Evolutionary conservation across 2,888 invertebrate genomes (phyloP).

Genomic region (Leucoma salicis): DNA sequence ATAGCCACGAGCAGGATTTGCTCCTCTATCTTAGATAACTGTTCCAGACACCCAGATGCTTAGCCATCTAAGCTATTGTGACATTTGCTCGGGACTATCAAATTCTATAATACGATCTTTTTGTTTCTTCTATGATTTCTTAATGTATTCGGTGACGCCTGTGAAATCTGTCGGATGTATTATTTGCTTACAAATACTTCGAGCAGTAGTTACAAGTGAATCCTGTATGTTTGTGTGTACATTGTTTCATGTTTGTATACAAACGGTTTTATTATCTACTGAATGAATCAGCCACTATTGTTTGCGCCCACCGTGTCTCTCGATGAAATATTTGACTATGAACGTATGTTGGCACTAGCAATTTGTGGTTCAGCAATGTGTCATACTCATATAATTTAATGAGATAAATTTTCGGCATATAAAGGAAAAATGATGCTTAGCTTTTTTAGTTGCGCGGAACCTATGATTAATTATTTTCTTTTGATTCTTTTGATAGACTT

Average conservation of each 20-base stretch:
- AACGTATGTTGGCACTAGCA: slow-evolving; percentile 35
- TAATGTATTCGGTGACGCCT: too few relatives aligned
- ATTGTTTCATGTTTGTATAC: slow-evolving; percentile 49
- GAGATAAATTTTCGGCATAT: slow-evolving; percentile 1
- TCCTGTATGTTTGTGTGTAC: slow-evolving; percentile 23
- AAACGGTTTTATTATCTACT: slow-evolving; percentile 50
- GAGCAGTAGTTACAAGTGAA: slow-evolving; percentile 1
- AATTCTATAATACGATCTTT: too few relatives aligned
- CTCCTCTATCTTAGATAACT: too few relatives aligned
- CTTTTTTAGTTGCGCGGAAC: too few relatives aligned
- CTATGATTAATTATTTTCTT: too few relatives aligned
- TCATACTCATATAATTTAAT: slow-evolving; percentile 19
- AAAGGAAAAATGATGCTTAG: too few relatives aligned
- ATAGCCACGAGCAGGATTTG: too few relatives aligned
- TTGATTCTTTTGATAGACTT: too few relatives aligned
- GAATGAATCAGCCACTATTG: slow-evolving; percentile 61
- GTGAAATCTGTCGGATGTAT: neutral
- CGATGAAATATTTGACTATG: slow-evolving; percentile 50
- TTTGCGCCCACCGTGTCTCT: slow-evolving; percentile 47
- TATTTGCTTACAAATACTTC: slow-evolving; percentile 10
- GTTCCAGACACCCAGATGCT: too few relatives aligned
- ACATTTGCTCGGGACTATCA: too few relatives aligned
- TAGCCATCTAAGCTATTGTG: too few relatives aligned
- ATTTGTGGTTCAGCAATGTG: slow-evolving; percentile 38
- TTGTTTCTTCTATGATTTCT: too few relatives aligned